Conservation (phyloP, 1,140 invertebrate species). For the Lysiphlebus fabarum region DNA sequence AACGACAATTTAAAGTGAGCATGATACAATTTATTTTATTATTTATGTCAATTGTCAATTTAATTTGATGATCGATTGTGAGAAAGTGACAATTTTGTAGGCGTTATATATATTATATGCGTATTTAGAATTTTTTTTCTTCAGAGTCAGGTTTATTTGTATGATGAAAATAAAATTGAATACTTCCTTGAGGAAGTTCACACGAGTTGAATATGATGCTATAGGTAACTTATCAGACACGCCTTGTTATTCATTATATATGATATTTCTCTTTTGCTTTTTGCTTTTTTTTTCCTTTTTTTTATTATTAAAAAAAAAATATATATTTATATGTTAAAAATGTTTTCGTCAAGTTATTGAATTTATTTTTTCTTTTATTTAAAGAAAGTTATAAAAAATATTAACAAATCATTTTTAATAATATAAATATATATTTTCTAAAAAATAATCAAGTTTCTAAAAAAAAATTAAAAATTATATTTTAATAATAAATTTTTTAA, state of each 20-base stretch:
- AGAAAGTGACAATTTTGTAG: conserved; percentile 29
- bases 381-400: too few species aligned
- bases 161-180: conserved; percentile 1
- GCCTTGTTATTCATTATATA: background rate
- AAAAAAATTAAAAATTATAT: too few species aligned
- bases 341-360: too few species aligned
- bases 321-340: too few species aligned
- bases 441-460: too few species aligned
- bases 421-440: conserved; percentile 3
- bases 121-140: too few species aligned
- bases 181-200: conserved; percentile 23
- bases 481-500: too few species aligned
- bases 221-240: background rate
- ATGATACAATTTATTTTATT: conserved; percentile 4
- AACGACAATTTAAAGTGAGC: conserved; percentile 30
- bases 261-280: too few species aligned
- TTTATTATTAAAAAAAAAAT: too few species aligned
- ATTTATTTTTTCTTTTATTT: too few species aligned
- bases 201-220: conserved; percentile 13
- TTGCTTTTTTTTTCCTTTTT: too few species aligned
- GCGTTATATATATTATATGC: background rate
- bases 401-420: background rate
- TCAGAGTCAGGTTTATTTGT: background rate
- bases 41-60: background rate
- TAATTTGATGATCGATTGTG: conserved; percentile 46